A percentile compares a stretch with the other conserved stretches of the same genome.
phyloP scores from a whole-genome alignment of 2,888 invertebrate species.

The Antheraea assamensis region DNA sequence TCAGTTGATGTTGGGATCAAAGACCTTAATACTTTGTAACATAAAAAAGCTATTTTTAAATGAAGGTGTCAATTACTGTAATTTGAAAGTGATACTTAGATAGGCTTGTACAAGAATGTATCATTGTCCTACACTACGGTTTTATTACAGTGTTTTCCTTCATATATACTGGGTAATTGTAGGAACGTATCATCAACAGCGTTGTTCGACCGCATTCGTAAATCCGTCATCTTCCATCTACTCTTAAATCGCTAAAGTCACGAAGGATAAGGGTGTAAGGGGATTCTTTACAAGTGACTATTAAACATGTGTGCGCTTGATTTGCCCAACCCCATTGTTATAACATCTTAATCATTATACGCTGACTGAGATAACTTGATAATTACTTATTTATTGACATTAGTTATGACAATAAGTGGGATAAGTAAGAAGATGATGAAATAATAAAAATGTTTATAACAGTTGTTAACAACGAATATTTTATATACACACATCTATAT shows the following conservation, averaged over 20 bases:
- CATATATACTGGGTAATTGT: neutral
- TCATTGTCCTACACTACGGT: too few relatives aligned
- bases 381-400: neutral
- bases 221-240: neutral
- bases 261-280: conserved; percentile 1
- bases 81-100: too few relatives aligned
- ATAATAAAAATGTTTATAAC: too few relatives aligned
- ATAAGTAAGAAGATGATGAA: too few relatives aligned
- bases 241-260: neutral
- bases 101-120: too few relatives aligned
- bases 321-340: conserved; percentile 46
- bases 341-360: conserved; percentile 38
- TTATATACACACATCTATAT: too few relatives aligned
- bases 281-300: conserved; percentile 25
- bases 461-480: too few relatives aligned
- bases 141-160: neutral
- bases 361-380: conserved; percentile 26
- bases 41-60: too few relatives aligned
- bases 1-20: neutral
- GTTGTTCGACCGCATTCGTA: neutral
- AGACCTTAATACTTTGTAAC: too few relatives aligned
- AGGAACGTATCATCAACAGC: neutral
- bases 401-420: neutral
- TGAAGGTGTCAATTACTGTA: too few relatives aligned
- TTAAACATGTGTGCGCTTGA: conserved; percentile 28